Conservation (phyloP, 2,888 invertebrate genomes). For the Plemyria rubiginata region DNA sequence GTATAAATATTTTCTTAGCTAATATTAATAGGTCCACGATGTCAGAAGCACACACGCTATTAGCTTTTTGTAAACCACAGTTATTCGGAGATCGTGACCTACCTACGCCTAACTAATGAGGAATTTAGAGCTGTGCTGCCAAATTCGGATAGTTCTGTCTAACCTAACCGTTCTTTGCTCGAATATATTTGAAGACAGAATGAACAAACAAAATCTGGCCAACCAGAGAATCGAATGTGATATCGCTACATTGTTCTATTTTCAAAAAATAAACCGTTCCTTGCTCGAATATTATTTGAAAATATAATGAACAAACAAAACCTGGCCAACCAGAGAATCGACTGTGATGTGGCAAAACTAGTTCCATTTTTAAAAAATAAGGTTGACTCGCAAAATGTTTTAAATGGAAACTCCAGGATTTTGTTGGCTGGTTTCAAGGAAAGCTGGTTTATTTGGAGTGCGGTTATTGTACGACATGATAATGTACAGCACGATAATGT, state of each 20-base stretch:
- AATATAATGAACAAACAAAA: constrained; percentile 6
- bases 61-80: constrained; percentile 16
- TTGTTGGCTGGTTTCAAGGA: no score
- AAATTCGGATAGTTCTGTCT: constrained; percentile 30
- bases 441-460: no score
- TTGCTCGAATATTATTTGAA: no score
- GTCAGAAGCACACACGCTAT: constrained; percentile 6
- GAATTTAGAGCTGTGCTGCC: constrained; percentile 36
- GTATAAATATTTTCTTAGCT: not conserved
- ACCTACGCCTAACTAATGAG: constrained; percentile 15
- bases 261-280: not conserved
- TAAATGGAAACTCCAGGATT: no score
- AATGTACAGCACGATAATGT: no score
- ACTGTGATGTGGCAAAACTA: no score
- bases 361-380: no score
- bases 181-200: constrained; percentile 10
- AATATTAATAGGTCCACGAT: not conserved
- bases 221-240: no score
- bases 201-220: not conserved
- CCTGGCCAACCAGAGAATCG: no score
- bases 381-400: no score
- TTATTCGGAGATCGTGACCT: constrained; percentile 30
- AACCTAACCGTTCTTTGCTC: constrained; percentile 32
- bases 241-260: not conserved
- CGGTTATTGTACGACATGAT: no score